Evolutionary conservation across 2,797 vertebrate genomes (phyloP), one percentile per base, ranked within the genome.

Genomic region (Selene dorsalis): DNA sequence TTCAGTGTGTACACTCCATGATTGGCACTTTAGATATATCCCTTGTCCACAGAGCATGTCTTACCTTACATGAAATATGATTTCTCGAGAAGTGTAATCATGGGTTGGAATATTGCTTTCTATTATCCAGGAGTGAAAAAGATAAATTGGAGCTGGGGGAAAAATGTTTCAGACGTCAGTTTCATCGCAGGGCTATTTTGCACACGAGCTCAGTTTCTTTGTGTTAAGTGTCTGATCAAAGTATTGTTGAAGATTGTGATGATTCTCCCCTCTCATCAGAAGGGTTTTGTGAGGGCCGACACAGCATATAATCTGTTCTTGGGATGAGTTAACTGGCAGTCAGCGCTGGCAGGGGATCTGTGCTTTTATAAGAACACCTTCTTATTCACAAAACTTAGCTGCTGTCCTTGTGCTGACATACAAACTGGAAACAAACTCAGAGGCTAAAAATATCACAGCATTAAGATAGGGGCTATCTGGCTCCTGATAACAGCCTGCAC

Each of bases 21-120:
- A 93, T 91, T 93, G 92, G 82, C 91, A 93, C 83, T 89, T 87
- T 72, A 91, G 91, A 93, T 92, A 91, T 89, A 80, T 87, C 76
- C 78, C 81, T 70, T 79, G 83, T 89, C 82, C 77, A 73, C 73
- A 65, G 80, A 91, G 85, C 79, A 88, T 80, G 85, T 84, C 86
- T 88, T 85, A 78, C 87, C 88, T 89, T 91, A 90, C 88, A 84
- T 92, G 92, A 89, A 93, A 91, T 90, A 89, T 85, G 83, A 91
- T 90, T 92, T 90, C 84, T 87, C 78, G 63, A 87, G 80, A 87
- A 84, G 85, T 91, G 89, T 92, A 93, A 92, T 93, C 91, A 91
- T 86, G 78, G 83, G 80, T 84, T 86, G 86, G 87, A 80, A 93
- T 86, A 94, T 92, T 91, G 91, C 85, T 89, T 92, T 94, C 89